A percentile compares a stretch with the other conserved stretches of the same genome.
Conservation (phyloP, 2,888 invertebrate species). For the Hirtodrosophila trivittata region DNA sequence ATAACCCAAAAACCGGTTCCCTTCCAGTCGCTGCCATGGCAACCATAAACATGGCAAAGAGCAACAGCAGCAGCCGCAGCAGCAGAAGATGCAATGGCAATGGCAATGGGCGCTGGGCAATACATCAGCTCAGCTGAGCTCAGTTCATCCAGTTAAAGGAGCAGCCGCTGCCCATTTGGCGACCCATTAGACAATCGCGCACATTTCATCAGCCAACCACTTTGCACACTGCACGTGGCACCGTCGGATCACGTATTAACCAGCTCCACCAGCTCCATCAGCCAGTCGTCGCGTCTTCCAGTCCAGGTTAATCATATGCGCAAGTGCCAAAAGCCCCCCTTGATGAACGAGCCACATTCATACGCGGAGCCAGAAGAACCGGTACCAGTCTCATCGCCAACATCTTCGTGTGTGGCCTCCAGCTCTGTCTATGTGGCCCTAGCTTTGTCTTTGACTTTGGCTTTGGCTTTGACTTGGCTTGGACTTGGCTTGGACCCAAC, state of each 20-base stretch:
- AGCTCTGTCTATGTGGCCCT: constrained; percentile 40
- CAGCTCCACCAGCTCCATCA: constrained; percentile 5
- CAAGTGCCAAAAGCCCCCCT: constrained; percentile 66
- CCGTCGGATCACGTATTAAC: constrained; percentile 37
- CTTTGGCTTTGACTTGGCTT: background rate
- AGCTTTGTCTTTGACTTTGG: background rate
- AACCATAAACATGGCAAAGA: constrained; percentile 62
- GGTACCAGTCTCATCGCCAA: constrained; percentile 44
- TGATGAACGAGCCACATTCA: constrained; percentile 35
- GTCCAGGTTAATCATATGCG: constrained; percentile 66
- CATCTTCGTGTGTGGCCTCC: constrained; percentile 64
- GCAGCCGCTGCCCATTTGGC: constrained; percentile 61
- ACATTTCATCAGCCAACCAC: constrained; percentile 60
- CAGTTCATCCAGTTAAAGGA: constrained; percentile 50
- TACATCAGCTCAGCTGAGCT: constrained; percentile 41
- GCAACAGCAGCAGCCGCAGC: constrained; percentile 30
- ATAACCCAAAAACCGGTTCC: constrained; percentile 68
- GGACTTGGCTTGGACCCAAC: constrained; percentile 1
- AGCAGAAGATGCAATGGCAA: constrained; percentile 33
- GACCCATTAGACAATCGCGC: constrained; percentile 75
- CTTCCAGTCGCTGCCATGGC: constrained; percentile 59
- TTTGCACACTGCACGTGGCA: constrained; percentile 62
- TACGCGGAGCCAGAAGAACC: constrained; percentile 32
- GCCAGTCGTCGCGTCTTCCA: constrained; percentile 2
- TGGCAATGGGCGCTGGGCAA: constrained; percentile 27